Percentiles rank a stretch among this genome's conserved stretches.
Evolutionary conservation across 1,140 invertebrate species (phyloP).

Genomic region (Drosophila asahinai): DNA sequence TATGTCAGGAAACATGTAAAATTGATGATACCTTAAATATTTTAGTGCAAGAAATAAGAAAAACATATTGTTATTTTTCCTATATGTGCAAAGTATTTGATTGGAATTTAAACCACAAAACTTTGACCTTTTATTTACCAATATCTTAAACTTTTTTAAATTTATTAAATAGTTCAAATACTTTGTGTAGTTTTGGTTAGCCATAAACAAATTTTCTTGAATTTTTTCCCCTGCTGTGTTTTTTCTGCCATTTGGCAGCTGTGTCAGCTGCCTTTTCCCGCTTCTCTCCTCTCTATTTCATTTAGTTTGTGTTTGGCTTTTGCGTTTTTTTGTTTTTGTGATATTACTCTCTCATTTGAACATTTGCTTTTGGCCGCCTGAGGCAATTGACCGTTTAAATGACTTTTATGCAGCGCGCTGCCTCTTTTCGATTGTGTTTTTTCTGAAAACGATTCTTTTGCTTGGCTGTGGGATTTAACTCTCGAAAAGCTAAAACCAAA

Average conservation of each 20-base stretch:
- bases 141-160: neutral
- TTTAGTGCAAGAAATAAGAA: neutral
- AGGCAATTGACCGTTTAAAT: conserved; percentile 83
- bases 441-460: conserved; percentile 24
- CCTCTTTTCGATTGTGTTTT: conserved; percentile 45
- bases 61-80: neutral
- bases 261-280: conserved; percentile 39
- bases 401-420: conserved; percentile 47
- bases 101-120: neutral
- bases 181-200: conserved; percentile 1
- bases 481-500: conserved; percentile 13
- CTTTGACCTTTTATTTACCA: neutral
- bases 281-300: conserved; percentile 15
- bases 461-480: conserved; percentile 15
- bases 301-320: conserved; percentile 42
- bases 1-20: too few species aligned
- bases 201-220: conserved; percentile 9
- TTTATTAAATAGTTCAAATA: neutral
- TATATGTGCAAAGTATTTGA: neutral
- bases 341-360: conserved; percentile 44
- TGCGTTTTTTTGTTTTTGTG: conserved; percentile 16
- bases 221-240: conserved; percentile 38
- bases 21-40: too few species aligned
- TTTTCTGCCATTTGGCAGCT: conserved; percentile 32
- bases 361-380: conserved; percentile 54